Evolutionary conservation across 2,888 invertebrate species (phyloP).

Genomic region (Hirtodrosophila trivittata): DNA sequence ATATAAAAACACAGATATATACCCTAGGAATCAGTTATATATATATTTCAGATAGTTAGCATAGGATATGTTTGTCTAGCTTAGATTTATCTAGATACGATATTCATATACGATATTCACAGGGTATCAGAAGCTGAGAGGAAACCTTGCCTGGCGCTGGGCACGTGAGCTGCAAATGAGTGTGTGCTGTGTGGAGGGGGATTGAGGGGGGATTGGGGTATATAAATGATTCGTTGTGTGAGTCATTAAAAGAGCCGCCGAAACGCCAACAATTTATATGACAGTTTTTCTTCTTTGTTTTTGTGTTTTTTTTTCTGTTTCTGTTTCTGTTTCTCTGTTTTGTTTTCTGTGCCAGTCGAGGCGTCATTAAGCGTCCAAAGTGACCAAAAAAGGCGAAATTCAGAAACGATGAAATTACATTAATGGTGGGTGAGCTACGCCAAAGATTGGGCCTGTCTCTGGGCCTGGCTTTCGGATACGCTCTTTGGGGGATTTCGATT

Average conservation of each 20-base stretch:
- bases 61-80: too few relatives aligned
- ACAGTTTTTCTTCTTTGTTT: constrained; percentile 47
- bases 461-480: constrained; percentile 5
- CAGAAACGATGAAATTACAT: constrained; percentile 67
- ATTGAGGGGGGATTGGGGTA: neutral
- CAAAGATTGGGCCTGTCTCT: neutral
- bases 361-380: constrained; percentile 61
- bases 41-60: too few relatives aligned
- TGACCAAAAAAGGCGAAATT: constrained; percentile 65
- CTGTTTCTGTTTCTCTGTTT: constrained; percentile 4
- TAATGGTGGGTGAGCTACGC: constrained; percentile 57
- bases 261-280: constrained; percentile 65
- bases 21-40: too few relatives aligned
- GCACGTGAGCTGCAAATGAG: constrained; percentile 64
- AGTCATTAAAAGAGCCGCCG: constrained; percentile 73
- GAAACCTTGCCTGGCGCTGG: too few relatives aligned
- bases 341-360: constrained; percentile 37
- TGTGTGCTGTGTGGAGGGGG: constrained; percentile 9
- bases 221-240: constrained; percentile 39
- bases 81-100: too few relatives aligned
- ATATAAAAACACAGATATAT: too few relatives aligned
- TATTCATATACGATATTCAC: too few relatives aligned
- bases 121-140: constrained; percentile 16
- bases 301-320: constrained; percentile 10
- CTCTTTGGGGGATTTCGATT: neutral